Evolutionary conservation across 2,113 vertebrate genomes (phyloP).

Genomic region (Azemiops feae): DNA sequence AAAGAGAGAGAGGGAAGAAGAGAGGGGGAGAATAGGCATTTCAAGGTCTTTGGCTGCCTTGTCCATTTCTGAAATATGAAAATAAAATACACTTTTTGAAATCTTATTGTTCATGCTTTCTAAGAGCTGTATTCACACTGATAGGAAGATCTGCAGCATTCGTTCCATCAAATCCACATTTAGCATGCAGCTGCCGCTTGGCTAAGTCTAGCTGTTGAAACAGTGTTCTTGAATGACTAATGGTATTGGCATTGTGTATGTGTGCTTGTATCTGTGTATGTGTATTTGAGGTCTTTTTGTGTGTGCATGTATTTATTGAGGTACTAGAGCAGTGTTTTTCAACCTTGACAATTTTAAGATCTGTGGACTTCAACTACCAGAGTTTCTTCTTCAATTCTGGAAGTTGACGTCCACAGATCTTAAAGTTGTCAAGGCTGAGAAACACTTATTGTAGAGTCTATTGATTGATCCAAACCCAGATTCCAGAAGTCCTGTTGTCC

Average conservation of each 20-base stretch:
- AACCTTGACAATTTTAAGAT: background rate
- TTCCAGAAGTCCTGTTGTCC: background rate
- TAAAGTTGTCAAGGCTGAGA: background rate
- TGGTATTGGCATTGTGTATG: background rate
- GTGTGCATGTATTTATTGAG: background rate
- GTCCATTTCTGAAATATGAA: background rate
- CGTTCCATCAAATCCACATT: background rate
- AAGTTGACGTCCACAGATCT: background rate
- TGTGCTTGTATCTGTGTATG: background rate
- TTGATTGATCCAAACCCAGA: background rate
- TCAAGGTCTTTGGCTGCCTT: background rate
- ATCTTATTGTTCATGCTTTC: background rate
- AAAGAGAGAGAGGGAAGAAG: too few species aligned
- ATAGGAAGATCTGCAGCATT: background rate
- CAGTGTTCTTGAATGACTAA: background rate
- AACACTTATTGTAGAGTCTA: background rate
- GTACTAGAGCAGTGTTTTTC: background rate
- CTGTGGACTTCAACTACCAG: too few species aligned
- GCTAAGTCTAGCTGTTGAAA: background rate
- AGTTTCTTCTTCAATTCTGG: too few species aligned
- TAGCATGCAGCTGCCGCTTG: background rate
- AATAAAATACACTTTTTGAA: too few species aligned
- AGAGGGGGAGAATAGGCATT: background rate
- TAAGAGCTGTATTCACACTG: background rate
- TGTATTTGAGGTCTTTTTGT: background rate